Evolutionary conservation across 1,140 invertebrate genomes (phyloP).

Genomic region (Potamilus streckersoni): DNA sequence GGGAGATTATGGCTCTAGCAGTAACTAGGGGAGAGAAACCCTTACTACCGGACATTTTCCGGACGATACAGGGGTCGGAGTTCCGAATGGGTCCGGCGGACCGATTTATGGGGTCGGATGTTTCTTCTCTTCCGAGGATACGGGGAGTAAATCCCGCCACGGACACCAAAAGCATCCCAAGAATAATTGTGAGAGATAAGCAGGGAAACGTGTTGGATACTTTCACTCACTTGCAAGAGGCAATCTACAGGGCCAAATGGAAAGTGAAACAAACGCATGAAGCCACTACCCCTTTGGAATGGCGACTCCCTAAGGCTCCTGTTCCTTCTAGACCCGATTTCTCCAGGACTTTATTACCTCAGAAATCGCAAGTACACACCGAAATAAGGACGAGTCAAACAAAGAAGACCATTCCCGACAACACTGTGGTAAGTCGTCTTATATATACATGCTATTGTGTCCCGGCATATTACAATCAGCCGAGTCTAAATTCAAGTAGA

Average conservation of each 20-base stretch:
- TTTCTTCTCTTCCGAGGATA: too few relatives aligned
- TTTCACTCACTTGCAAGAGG: slow-evolving; percentile 56
- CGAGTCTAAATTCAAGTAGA: too few relatives aligned
- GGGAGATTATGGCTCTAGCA: too few relatives aligned
- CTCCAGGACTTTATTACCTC: slow-evolving; percentile 38
- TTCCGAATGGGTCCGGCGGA: slow-evolving; percentile 22
- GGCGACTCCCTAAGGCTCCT: slow-evolving; percentile 58
- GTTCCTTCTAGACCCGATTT: slow-evolving; percentile 54
- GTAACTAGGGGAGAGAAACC: too few relatives aligned
- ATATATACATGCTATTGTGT: too few relatives aligned
- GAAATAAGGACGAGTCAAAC: too few relatives aligned
- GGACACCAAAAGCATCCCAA: slow-evolving; percentile 15
- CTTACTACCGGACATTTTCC: slow-evolving; percentile 26
- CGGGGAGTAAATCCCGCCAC: too few relatives aligned
- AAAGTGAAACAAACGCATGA: slow-evolving; percentile 39
- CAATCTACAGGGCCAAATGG: slow-evolving; percentile 57
- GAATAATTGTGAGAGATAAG: slow-evolving; percentile 46
- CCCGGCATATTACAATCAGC: too few relatives aligned
- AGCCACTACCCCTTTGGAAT: slow-evolving; percentile 46
- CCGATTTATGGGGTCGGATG: not conserved
- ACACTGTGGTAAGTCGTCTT: too few relatives aligned
- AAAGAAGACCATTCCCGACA: too few relatives aligned
- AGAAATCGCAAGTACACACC: not conserved
- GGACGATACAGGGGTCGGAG: slow-evolving; percentile 16
- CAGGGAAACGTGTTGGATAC: slow-evolving; percentile 51